Evolutionary conservation across 2,113 vertebrate genomes (phyloP).

Genomic region (Amblyopsis rosae): DNA sequence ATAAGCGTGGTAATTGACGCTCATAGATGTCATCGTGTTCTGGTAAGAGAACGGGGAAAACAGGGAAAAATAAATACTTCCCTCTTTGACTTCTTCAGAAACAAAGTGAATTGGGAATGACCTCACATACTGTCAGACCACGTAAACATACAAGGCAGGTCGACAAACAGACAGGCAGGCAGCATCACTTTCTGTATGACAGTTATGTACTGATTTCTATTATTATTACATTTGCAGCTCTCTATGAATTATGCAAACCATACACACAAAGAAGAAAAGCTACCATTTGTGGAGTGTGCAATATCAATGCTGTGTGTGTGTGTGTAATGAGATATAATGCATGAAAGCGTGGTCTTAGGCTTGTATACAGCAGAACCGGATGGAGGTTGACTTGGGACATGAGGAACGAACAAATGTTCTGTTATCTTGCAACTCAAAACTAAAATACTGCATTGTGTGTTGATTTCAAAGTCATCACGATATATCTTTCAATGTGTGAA

Average conservation of each 20-base stretch:
- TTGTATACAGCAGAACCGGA: conserved; percentile 22
- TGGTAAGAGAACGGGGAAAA: conserved; percentile 28
- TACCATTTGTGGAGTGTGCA: not conserved
- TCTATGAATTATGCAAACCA: conserved; percentile 11
- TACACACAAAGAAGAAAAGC: not conserved
- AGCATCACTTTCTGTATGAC: no score
- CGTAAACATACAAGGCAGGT: not conserved
- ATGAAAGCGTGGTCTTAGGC: not conserved
- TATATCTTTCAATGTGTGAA: conserved; percentile 31
- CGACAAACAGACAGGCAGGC: not conserved
- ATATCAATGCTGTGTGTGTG: not conserved
- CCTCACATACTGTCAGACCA: no score
- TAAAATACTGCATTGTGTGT: conserved; percentile 35
- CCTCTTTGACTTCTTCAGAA: conserved; percentile 51
- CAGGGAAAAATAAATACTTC: conserved; percentile 59
- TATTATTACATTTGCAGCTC: conserved; percentile 1
- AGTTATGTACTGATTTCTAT: not conserved
- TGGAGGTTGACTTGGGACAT: conserved; percentile 58
- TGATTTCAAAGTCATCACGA: conserved; percentile 28
- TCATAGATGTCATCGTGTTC: conserved; percentile 23
- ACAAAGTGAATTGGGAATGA: conserved; percentile 14
- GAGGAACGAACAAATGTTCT: conserved; percentile 55
- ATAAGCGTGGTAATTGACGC: conserved; percentile 36
- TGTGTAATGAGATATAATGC: not conserved
- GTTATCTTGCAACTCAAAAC: conserved; percentile 41